Conservation (phyloP, 1,140 invertebrate species). For the Lucilia sericata region DNA sequence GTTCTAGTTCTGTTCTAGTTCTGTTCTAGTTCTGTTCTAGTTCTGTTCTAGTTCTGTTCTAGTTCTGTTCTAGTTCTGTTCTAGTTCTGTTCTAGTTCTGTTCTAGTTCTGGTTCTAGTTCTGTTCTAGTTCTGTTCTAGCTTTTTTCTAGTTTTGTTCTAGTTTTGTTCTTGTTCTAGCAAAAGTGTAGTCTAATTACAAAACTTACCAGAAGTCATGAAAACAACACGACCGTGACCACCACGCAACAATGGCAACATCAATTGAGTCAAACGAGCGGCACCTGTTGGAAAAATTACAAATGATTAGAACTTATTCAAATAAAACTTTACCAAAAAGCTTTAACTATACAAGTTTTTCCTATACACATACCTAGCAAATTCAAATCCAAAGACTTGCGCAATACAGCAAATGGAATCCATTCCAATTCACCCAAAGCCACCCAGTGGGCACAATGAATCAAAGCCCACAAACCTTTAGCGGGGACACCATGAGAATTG, state of each 20-base stretch:
- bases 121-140: too few species aligned
- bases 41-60: too few species aligned
- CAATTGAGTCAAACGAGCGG: constrained; percentile 80
- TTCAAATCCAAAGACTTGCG: constrained; percentile 81
- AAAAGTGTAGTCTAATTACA: too few species aligned
- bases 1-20: too few species aligned
- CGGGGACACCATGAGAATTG: constrained; percentile 70
- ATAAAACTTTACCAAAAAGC: neutral
- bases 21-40: too few species aligned
- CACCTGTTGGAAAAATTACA: constrained; percentile 65
- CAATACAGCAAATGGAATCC: constrained; percentile 82
- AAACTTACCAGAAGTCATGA: constrained; percentile 73
- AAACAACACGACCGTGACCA: constrained; percentile 78
- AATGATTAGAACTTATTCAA: neutral
- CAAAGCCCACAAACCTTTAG: constrained; percentile 86
- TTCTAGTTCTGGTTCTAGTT: too few species aligned
- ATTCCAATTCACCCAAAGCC: constrained; percentile 89
- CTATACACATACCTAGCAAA: constrained; percentile 72
- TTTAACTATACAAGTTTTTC: too few species aligned
- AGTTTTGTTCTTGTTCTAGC: too few species aligned
- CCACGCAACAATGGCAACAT: constrained; percentile 84
- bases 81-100: too few species aligned
- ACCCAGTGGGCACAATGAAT: constrained; percentile 91
- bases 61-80: too few species aligned
- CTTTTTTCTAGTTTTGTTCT: too few species aligned